Evolutionary conservation across 2,797 vertebrate species (phyloP), one percentile per base, ranked within the genome.

Genomic region (Scolopax bukidnonensis): DNA sequence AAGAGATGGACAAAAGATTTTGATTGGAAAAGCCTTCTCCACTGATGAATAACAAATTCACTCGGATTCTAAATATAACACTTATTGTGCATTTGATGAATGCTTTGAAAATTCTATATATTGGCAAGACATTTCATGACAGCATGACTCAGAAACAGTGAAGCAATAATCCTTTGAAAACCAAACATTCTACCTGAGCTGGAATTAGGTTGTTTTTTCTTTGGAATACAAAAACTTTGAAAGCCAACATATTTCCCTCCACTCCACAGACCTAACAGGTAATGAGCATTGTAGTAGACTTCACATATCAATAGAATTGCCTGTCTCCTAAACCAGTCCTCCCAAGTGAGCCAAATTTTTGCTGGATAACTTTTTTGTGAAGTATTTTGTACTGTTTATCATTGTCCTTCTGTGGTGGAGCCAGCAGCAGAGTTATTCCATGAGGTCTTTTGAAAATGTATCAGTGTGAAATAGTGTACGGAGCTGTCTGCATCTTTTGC

Each of bases 21-120:
- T 96, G 96, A 97, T 96, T 96, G 84, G 88, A 92, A 94, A 91
- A 94, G 41, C 50, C 76, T 95, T 93, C 64, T 94, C 50, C n/a
- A 30, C 53, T 80, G 87, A 68, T 84, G 73, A 95, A 65, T 93
- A 76, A 64, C 45, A 84, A 76, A 88, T 82, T 75, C 38, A 50
- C 18, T 82, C 0, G 0, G 61, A 85, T 89, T 71, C 81, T 91
- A 95, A 94, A 95, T 93, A 75, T 67, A 57, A 77, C 50, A 53
- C 27, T 92, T 82, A 93, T 65, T 79, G 73, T 95, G 67, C 27
- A 61, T 89, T 67, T 89, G 79, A 92, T 89, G 70, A 92, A 84
- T 25, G 38, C 56, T 91, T 95, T 95, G 68, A 73, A 93, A 94
- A 90, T 87, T 93, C 74, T 84, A 15, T 93, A 77, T 80, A 45